Evolutionary conservation across 30 jellyfish, hydroid and myxozoan species (phyloP), one percentile per base, ranked within the genome.

Genomic region (Haliclystus octoradiatus): DNA sequence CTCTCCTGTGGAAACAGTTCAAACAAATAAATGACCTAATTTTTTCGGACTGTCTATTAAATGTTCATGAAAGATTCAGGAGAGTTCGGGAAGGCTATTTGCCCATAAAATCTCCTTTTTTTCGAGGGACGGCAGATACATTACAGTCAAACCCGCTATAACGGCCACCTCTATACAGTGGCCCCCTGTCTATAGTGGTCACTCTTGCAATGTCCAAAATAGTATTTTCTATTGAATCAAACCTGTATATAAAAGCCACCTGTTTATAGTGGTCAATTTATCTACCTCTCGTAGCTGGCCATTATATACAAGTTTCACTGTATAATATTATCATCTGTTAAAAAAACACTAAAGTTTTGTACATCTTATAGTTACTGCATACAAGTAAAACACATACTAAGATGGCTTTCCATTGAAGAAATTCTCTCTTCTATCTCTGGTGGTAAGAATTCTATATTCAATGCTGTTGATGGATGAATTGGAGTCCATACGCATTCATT

Each of bases 381-480:
- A n/a, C n/a, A n/a, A 31, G 81, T 64, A 34, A 31, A 5, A 14
- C n/a, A 64, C 34, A 63, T 50, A 23, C 34, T 25, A 12, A 76
- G 15, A 34, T 82, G 94, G 40, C 50, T 40, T 19, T 82, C 74
- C 19, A 82, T 33, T 22, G 62, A 60, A 15, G 69, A 87, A 1
- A 82, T 50, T 66, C 94, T 73, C 63, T 82, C 88, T 28, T 68
- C 60, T 23, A 82, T 67, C 35, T 73, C 83, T 26, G 88, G 83
- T 26, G 83, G 73, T 25, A 72, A 27, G 73, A 70, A 80, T 22
- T 63, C 50, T 31, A 82, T 66, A 12, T 40, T 70, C 31, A 82
- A 35, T 47, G 81, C 63, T 26, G 52, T 62, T 9, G 88, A 73
- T 2, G 94, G 94, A 68, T 82, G 94, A 33, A 51, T 33, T 22